Conservation (phyloP, 2,888 invertebrate species). For the Calameuta idolon region DNA sequence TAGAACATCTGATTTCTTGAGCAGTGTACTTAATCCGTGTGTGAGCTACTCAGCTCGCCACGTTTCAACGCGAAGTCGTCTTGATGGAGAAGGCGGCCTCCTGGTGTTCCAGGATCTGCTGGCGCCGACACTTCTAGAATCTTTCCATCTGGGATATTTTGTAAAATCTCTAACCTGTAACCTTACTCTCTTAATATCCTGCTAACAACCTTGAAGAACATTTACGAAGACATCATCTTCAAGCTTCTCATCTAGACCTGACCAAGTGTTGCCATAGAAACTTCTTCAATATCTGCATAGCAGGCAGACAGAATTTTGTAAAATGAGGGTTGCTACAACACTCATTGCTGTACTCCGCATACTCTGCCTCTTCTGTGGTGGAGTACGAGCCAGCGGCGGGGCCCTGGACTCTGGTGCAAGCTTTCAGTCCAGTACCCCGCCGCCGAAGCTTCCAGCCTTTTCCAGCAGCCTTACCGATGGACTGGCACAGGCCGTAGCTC, state of each 20-base stretch:
- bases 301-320: neutral
- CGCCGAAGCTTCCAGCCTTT: constrained; percentile 53
- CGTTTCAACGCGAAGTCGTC: neutral
- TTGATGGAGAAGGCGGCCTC: neutral
- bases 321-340: neutral
- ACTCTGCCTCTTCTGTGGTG: constrained; percentile 48
- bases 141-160: neutral
- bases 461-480: constrained; percentile 69
- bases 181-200: neutral
- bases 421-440: constrained; percentile 43
- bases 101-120: neutral
- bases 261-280: neutral
- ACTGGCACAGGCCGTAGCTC: constrained; percentile 71
- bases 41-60: neutral
- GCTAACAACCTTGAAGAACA: neutral
- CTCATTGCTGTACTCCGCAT: neutral
- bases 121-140: neutral
- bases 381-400: constrained; percentile 58
- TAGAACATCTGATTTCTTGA: constrained; percentile 15
- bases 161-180: neutral
- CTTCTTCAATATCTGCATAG: neutral
- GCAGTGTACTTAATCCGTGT: constrained; percentile 44
- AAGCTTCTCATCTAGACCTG: neutral
- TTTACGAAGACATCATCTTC: neutral
- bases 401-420: constrained; percentile 56